phyloP scores from a whole-genome alignment of 2,888 invertebrate species.

The Apamea sordens region DNA sequence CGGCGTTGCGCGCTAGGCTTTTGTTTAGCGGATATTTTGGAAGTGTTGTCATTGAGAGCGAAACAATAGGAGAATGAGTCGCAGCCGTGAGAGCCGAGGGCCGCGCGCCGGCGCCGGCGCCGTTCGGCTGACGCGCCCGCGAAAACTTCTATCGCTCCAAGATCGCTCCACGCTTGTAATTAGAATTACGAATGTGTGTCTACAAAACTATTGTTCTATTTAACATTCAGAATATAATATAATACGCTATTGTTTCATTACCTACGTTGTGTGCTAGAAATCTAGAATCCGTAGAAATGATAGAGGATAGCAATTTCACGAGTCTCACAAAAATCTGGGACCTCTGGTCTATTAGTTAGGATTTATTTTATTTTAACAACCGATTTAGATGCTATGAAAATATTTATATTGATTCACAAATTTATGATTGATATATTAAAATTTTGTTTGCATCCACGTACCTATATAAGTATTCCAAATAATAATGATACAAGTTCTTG shows the following conservation, averaged over 20 bases:
- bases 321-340: background rate
- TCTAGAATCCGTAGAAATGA: conserved; percentile 23
- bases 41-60: conserved; percentile 79
- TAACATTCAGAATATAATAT: conserved; percentile 35
- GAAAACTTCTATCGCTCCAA: conserved; percentile 62
- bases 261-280: conserved; percentile 17
- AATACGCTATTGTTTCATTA: conserved; percentile 47
- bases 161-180: conserved; percentile 60
- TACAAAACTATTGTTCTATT: conserved; percentile 52
- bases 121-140: conserved; percentile 24
- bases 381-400: background rate
- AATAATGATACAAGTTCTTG: background rate
- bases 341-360: too few relatives aligned
- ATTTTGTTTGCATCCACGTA: background rate
- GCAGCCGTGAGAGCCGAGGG: conserved; percentile 19
- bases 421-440: background rate
- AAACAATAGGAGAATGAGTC: conserved; percentile 72
- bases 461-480: background rate
- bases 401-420: too few relatives aligned
- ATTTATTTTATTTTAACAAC: conserved; percentile 1
- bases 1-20: conserved; percentile 71
- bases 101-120: background rate
- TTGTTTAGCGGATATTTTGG: conserved; percentile 83
- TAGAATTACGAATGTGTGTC: conserved; percentile 32
- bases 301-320: background rate